Base-by-base conservation (phyloP, 2,113 vertebrate species). In the Nematolebias whitei region DNA sequence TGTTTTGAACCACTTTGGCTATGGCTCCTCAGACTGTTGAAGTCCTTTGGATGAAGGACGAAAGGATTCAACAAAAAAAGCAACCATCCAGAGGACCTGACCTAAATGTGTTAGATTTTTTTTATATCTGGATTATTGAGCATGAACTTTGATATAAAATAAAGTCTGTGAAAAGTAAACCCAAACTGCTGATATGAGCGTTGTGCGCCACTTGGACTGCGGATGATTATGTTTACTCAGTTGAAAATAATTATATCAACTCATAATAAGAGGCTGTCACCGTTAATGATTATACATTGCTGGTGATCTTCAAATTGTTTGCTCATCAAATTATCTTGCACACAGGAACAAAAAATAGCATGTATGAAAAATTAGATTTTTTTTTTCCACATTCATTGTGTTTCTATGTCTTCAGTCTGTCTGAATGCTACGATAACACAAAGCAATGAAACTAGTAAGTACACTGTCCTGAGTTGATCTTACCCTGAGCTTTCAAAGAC, bases 231-330 rank as follows among this genome's bases (percentile, higher is more conserved):
- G 73, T 83, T 79, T 77, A 74, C 76, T 87, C 74, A 56, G 72
- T 79, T 78, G 76, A 88, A 90, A 86, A 88, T 87, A 86, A 90
- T 88, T 74, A 56, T 78, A 84, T 88, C 68, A 67, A 74, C 57
- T 73, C 78, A 68, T 91, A 90, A 90, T 89, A 55, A 82, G 65
- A 71, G 70, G 78, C 78, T 91, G 87, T 89, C 86, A 90, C 5
- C 80, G 68, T 73, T 70, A 60, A 72, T 81, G 80, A 88, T 89
- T 85, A 85, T 73, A 85, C 80, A 76, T 58, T 83, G 78, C 74
- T 78, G 84, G 85, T 38, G 24, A 71, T 52, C 63, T 63, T 80
- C 59, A 58, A 82, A 66, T 55, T 41, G 63, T 69, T 65, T 68
- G 60, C 20, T 82, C 74, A 73, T 85, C 76, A 80, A 67, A 78